A percentile compares a stretch with the other conserved stretches of the same genome.
These are phyloP conservation scores for Gallinago media DNA, from an alignment of 2,113 vertebrate genomes.

Conservation along the genomic window DNA sequence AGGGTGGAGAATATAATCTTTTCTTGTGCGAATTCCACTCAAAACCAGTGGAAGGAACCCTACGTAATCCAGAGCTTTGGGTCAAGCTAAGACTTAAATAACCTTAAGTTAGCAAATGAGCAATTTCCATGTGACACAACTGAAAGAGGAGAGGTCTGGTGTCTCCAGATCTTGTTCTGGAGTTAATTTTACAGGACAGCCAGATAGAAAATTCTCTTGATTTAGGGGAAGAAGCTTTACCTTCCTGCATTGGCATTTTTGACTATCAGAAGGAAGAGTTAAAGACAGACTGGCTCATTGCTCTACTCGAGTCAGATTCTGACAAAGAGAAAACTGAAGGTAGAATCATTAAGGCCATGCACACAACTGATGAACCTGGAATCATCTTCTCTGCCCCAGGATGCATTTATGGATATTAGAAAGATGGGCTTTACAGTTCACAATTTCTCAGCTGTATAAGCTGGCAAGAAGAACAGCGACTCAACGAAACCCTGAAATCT, in stretches of 20 bases:
- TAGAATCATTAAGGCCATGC: not conserved
- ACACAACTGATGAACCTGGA: not conserved
- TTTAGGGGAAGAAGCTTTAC: not conserved
- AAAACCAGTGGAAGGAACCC: not conserved
- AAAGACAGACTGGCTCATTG: not conserved
- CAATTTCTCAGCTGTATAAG: not conserved
- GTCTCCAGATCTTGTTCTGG: not conserved
- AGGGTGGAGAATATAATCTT: not conserved
- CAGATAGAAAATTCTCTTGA: not conserved
- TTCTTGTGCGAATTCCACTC: not conserved
- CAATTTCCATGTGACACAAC: not conserved
- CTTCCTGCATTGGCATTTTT: accelerated
- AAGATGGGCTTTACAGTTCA: not conserved
- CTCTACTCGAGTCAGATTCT: not conserved
- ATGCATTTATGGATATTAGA: not conserved
- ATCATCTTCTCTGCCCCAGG: not conserved
- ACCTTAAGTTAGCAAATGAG: not conserved
- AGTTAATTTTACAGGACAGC: not conserved
- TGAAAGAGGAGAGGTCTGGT: not conserved
- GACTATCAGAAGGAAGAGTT: not conserved
- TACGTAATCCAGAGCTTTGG: not conserved
- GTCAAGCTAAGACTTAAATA: not conserved
- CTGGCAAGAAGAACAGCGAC: not conserved
- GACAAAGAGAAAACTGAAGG: not conserved
- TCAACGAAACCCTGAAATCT: not conserved